Evolutionary conservation across 2,797 vertebrate genomes (phyloP).

Genomic region (Stomatorhinus walkeri): DNA sequence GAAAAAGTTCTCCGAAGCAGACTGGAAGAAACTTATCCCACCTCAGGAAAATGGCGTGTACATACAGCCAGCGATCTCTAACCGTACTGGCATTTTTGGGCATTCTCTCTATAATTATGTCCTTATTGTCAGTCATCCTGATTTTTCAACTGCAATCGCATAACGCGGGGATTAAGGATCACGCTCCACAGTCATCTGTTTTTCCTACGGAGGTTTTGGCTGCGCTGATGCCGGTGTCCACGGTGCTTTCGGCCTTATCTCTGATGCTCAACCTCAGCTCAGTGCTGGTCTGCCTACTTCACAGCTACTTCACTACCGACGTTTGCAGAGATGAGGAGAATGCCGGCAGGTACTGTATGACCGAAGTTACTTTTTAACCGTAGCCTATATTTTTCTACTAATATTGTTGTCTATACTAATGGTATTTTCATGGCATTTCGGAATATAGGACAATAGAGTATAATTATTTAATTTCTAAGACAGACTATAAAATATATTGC

Average conservation of each 20-base stretch:
- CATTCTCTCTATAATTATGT: conserved; percentile 72
- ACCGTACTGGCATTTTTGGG: conserved; percentile 63
- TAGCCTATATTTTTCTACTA: neutral
- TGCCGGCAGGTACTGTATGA: conserved; percentile 62
- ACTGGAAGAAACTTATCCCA: neutral
- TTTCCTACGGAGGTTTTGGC: conserved; percentile 53
- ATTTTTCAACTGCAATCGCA: conserved; percentile 76
- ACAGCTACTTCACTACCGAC: conserved; percentile 73
- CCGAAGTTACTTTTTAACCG: neutral
- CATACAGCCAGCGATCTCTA: conserved; percentile 68
- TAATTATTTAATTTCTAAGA: neutral
- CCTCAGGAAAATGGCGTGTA: conserved; percentile 52
- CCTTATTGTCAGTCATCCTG: conserved; percentile 70
- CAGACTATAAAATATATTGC: neutral
- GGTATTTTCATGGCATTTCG: neutral
- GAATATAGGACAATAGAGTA: neutral
- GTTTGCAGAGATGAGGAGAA: conserved; percentile 64
- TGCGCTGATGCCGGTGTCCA: conserved; percentile 64
- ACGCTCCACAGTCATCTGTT: conserved; percentile 30
- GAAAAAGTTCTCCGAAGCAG: neutral
- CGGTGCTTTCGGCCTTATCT: conserved; percentile 71
- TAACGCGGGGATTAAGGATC: conserved; percentile 47
- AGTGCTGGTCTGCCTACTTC: conserved; percentile 74
- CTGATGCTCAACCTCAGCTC: conserved; percentile 73
- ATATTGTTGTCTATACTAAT: neutral